Conservation (phyloP, 2,113 vertebrate genomes). For the Etheostoma spectabile region DNA sequence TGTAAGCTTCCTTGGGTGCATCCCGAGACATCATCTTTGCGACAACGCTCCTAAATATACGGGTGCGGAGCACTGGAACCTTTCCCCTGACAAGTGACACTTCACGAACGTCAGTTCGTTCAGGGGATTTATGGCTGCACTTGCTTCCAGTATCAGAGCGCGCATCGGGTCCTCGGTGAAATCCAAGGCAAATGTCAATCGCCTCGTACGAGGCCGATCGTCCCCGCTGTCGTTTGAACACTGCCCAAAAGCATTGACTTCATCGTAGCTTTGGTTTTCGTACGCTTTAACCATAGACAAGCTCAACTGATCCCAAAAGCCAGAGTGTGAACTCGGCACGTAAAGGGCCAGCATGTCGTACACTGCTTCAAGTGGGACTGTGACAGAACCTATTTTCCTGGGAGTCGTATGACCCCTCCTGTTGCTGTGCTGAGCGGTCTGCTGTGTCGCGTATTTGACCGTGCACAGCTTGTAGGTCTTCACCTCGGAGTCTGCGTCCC, state of each 20-base stretch:
- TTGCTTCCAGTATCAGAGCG: slow-evolving; percentile 1
- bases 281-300: neutral
- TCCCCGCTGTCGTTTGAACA: too few relatives aligned
- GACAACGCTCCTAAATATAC: too few relatives aligned
- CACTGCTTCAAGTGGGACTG: neutral
- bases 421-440: neutral
- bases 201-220: accelerated
- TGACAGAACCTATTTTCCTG: too few relatives aligned
- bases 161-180: slow-evolving; percentile 13
- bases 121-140: neutral
- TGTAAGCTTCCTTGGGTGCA: too few relatives aligned
- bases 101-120: neutral
- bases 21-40: too few relatives aligned
- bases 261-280: neutral
- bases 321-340: neutral
- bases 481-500: accelerated
- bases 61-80: too few relatives aligned
- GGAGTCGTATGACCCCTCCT: too few relatives aligned
- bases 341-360: slow-evolving; percentile 14
- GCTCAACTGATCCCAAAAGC: neutral
- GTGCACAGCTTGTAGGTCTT: neutral
- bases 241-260: too few relatives aligned
- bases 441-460: neutral
- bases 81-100: neutral
- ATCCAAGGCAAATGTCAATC: neutral